These are phyloP conservation scores for Halcyon leucocephala DNA, from an alignment of 2,797 vertebrate species.

Conservation along the genomic window DNA sequence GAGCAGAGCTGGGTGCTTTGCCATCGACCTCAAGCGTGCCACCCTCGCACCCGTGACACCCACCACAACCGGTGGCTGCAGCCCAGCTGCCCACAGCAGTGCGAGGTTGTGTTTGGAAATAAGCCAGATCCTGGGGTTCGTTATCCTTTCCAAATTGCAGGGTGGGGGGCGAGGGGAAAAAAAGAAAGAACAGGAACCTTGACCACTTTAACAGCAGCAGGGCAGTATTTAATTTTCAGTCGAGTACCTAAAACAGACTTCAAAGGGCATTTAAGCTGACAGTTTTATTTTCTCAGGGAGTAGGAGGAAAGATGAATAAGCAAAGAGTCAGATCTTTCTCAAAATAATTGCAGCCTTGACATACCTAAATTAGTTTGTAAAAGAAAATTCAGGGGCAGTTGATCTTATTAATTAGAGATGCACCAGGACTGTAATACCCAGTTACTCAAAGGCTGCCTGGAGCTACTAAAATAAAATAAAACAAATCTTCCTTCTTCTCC, in stretches of 20 bases:
- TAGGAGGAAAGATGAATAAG: conserved; percentile 80
- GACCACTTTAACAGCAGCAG: conserved; percentile 41
- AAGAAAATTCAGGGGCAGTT: conserved; percentile 80
- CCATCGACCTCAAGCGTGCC: rapidly evolving
- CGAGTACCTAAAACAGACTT: conserved; percentile 77
- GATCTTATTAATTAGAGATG: conserved; percentile 83
- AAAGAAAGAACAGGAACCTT: not conserved
- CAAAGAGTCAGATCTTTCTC: conserved; percentile 78
- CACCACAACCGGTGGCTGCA: rapidly evolving
- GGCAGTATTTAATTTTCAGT: conserved; percentile 77
- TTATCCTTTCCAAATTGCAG: conserved; percentile 6
- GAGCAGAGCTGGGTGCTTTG: not conserved
- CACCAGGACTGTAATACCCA: conserved; percentile 66
- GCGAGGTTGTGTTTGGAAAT: not conserved
- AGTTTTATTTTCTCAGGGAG: conserved; percentile 80
- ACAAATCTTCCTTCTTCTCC: conserved; percentile 61
- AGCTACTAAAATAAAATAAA: conserved; percentile 77
- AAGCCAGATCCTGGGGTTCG: not conserved
- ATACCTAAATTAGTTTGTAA: conserved; percentile 82
- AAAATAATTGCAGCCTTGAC: conserved; percentile 82
- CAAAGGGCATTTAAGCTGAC: conserved; percentile 77
- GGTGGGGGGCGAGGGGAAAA: not conserved
- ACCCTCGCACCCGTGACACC: rapidly evolving
- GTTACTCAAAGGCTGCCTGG: conserved; percentile 68
- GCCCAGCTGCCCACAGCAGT: not conserved